phyloP scores from a whole-genome alignment of 2,113 vertebrate genomes.

The Scortum barcoo region DNA sequence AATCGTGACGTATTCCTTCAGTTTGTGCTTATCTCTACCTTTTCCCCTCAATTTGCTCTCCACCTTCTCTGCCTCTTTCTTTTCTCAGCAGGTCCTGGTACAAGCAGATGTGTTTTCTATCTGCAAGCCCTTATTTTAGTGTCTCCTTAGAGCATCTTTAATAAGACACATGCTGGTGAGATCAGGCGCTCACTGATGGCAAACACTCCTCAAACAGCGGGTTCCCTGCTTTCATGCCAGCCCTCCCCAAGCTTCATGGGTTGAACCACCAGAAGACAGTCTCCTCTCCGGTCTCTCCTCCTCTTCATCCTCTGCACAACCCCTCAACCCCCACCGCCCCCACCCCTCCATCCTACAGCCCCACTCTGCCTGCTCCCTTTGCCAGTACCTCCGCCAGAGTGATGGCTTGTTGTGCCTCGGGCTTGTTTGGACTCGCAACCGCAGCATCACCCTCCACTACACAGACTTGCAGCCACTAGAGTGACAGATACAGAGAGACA shows the following conservation, averaged over 20 bases:
- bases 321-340: conserved; percentile 9
- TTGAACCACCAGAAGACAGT: conserved; percentile 80
- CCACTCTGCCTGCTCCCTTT: conserved; percentile 70
- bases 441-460: conserved; percentile 73
- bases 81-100: conserved; percentile 72
- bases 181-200: conserved; percentile 50
- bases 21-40: background rate
- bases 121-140: conserved; percentile 1
- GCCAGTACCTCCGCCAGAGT: conserved; percentile 58
- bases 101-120: conserved; percentile 52
- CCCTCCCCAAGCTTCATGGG: conserved; percentile 81
- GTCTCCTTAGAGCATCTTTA: conserved; percentile 57
- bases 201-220: conserved; percentile 61
- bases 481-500: conserved; percentile 53
- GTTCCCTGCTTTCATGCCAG: conserved; percentile 66
- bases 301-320: conserved; percentile 44
- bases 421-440: conserved; percentile 84
- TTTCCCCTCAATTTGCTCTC: background rate
- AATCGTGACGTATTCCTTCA: background rate
- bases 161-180: conserved; percentile 58
- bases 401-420: conserved; percentile 81
- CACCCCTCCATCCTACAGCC: conserved; percentile 18
- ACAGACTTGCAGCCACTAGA: conserved; percentile 79
- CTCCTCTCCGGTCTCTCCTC: conserved; percentile 57
- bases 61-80: conserved; percentile 42